These are phyloP conservation scores for Bubo blakistoni DNA, from an alignment of 2,113 vertebrate genomes.

Conservation along the genomic window DNA sequence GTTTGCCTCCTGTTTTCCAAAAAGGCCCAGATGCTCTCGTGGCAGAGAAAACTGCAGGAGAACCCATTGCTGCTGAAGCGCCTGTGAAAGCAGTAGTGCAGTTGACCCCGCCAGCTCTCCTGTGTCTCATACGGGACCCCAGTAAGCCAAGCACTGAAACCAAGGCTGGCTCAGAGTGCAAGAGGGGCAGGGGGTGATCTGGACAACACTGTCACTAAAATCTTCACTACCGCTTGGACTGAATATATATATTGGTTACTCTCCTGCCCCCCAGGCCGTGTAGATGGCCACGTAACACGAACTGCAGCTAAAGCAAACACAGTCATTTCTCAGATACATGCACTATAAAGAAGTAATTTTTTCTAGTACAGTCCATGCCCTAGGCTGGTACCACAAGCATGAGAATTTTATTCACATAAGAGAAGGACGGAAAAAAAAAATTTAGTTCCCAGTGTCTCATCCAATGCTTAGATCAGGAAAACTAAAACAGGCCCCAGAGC, in stretches of 20 bases:
- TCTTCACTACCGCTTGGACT: not conserved
- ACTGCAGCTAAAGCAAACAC: not conserved
- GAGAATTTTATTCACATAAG: not conserved
- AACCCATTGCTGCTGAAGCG: rapidly evolving
- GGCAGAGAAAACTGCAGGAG: not conserved
- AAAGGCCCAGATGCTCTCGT: rapidly evolving
- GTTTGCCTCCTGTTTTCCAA: not conserved
- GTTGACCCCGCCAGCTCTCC: rapidly evolving
- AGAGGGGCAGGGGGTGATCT: no score
- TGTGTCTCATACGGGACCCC: rapidly evolving
- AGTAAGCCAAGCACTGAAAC: not conserved
- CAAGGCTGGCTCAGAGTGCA: rapidly evolving
- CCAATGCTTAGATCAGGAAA: not conserved
- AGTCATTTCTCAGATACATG: not conserved
- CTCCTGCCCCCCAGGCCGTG: rapidly evolving
- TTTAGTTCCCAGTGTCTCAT: not conserved
- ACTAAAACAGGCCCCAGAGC: not conserved
- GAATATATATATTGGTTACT: rapidly evolving
- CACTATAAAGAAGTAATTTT: not conserved
- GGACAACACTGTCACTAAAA: not conserved
- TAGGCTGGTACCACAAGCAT: not conserved
- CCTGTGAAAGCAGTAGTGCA: not conserved
- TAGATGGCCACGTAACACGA: rapidly evolving
- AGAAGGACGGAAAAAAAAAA: not conserved
- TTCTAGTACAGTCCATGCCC: not conserved